These are phyloP conservation scores for Merluccius polli DNA, from an alignment of 2,797 vertebrate species.

Conservation along the genomic window DNA sequence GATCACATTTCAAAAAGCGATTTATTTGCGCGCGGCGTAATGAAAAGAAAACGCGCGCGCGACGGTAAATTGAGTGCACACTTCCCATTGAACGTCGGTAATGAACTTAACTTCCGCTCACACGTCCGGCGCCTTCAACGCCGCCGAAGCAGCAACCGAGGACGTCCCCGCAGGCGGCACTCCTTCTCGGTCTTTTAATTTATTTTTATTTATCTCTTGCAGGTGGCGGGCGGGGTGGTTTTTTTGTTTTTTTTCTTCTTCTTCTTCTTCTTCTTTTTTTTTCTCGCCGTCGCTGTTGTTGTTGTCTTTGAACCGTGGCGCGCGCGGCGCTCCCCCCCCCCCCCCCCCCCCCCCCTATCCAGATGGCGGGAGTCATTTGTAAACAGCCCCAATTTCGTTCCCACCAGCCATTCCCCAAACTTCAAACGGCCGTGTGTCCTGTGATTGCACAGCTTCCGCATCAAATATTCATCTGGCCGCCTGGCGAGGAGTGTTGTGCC, in stretches of 20 bases:
- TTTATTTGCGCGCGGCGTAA: constrained; percentile 35
- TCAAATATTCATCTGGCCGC: constrained; percentile 77
- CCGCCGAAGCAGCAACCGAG: too few relatives aligned
- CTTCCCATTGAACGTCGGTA: too few relatives aligned
- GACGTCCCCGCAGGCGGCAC: too few relatives aligned
- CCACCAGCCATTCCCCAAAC: constrained; percentile 63
- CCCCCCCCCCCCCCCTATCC: constrained; percentile 56
- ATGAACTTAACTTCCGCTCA: too few relatives aligned
- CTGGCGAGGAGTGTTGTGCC: constrained; percentile 74
- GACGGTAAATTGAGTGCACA: constrained; percentile 21
- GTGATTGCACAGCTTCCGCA: constrained; percentile 74
- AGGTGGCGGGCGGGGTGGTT: not conserved
- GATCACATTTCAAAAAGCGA: not conserved
- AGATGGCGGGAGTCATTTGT: constrained; percentile 66
- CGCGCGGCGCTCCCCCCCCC: not conserved
- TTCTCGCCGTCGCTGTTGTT: constrained; percentile 13
- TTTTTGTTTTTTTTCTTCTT: not conserved
- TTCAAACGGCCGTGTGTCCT: constrained; percentile 67
- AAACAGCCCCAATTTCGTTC: constrained; percentile 65
- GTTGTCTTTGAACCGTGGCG: constrained; percentile 49
- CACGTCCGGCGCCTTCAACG: too few relatives aligned
- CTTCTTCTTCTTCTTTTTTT: not conserved
- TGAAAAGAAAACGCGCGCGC: constrained; percentile 55
- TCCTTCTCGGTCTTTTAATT: too few relatives aligned
- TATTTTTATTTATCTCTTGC: too few relatives aligned